A percentile compares a stretch with the other conserved stretches of the same genome.
Evolutionary conservation across 2,888 invertebrate genomes (phyloP).

Genomic region (Papilio elwesi): DNA sequence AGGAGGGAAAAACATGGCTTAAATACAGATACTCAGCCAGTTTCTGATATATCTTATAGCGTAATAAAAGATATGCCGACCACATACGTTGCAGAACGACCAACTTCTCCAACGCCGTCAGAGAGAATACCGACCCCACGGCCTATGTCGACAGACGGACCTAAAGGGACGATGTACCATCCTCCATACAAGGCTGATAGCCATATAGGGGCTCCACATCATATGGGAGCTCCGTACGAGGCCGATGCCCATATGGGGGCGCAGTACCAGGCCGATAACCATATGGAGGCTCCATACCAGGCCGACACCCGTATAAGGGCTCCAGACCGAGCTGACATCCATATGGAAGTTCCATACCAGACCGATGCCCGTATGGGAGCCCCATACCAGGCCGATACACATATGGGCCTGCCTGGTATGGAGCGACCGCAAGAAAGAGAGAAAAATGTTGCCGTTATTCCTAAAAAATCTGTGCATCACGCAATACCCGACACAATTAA

Average conservation of each 20-base stretch:
- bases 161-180: background rate
- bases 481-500: slow-evolving; percentile 1
- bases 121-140: slow-evolving; percentile 6
- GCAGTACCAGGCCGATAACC: background rate
- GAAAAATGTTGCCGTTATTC: background rate
- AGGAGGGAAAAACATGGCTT: slow-evolving; percentile 8
- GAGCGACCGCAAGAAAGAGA: too few relatives aligned
- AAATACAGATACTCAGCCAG: background rate
- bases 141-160: slow-evolving; percentile 6
- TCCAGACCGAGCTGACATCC: background rate
- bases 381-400: background rate
- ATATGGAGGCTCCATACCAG: background rate
- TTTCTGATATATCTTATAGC: background rate
- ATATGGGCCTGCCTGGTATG: background rate
- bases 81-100: slow-evolving; percentile 7
- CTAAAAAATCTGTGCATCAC: slow-evolving; percentile 3
- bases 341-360: background rate
- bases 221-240: background rate
- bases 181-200: slow-evolving; percentile 6
- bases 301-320: background rate
- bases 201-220: background rate
- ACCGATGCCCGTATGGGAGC: background rate
- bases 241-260: background rate
- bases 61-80: too few relatives aligned
- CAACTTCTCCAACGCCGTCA: background rate